A percentile compares a stretch with the other conserved stretches of the same genome.
phyloP scores from a whole-genome alignment of 2,797 vertebrate genomes.

The Thamnophis elegans region DNA sequence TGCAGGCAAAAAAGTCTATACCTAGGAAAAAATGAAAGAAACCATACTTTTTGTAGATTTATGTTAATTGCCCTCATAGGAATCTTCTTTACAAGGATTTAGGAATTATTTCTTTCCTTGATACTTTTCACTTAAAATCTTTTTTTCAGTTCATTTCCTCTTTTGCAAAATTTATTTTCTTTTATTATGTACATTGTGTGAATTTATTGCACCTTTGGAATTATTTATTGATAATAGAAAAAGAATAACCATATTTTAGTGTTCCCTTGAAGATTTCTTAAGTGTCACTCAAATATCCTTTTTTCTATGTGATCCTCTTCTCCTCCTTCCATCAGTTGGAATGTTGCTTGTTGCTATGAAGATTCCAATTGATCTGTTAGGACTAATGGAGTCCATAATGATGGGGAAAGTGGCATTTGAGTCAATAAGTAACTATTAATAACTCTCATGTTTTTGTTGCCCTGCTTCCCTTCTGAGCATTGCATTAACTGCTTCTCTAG shows the following conservation, averaged over 20 bases:
- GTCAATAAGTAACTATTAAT: neutral
- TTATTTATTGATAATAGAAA: neutral
- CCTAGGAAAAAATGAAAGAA: slow-evolving; percentile 14
- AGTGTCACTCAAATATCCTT: slow-evolving; percentile 30
- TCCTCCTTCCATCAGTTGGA: neutral
- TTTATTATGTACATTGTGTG: slow-evolving; percentile 20
- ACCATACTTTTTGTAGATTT: slow-evolving; percentile 19
- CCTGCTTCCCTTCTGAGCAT: neutral
- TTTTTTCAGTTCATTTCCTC: slow-evolving; percentile 9
- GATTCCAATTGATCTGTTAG: neutral
- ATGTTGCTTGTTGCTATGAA: neutral
- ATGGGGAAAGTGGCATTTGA: neutral
- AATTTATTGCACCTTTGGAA: neutral
- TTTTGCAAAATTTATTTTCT: neutral
- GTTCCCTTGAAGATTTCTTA: slow-evolving; percentile 26
- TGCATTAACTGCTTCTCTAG: neutral
- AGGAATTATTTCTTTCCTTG: slow-evolving; percentile 22
- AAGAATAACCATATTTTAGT: neutral
- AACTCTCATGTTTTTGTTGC: neutral
- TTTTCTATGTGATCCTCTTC: neutral
- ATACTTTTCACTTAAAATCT: slow-evolving; percentile 20
- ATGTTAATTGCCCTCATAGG: slow-evolving; percentile 15
- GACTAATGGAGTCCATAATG: neutral
- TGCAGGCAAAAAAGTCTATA: slow-evolving; percentile 21
- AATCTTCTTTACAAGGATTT: slow-evolving; percentile 16